Evolutionary conservation across 2,797 vertebrate genomes (phyloP).

Genomic region (Lemur catta): DNA sequence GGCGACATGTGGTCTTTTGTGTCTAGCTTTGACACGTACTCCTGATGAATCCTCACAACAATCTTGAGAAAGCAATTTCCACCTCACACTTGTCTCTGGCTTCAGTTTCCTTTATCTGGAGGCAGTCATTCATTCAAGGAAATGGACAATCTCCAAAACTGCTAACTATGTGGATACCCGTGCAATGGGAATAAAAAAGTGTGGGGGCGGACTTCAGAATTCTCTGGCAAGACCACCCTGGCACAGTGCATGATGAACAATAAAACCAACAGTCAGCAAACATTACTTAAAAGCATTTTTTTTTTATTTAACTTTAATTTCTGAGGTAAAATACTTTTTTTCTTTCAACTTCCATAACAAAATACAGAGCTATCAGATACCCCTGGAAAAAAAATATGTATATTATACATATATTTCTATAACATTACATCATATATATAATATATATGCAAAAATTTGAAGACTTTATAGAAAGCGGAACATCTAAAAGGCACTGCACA

Average conservation of each 20-base stretch:
- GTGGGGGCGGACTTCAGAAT: fast-evolving
- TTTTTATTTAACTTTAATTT: conserved; percentile 85
- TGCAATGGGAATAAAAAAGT: fast-evolving
- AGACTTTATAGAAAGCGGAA: conserved; percentile 86
- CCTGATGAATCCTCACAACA: background rate
- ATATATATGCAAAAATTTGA: conserved; percentile 86
- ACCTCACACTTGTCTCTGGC: background rate
- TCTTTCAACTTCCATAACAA: conserved; percentile 87
- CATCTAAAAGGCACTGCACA: conserved; percentile 87
- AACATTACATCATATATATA: conserved; percentile 88
- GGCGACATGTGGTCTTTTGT: background rate
- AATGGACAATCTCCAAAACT: background rate
- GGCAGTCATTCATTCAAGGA: background rate
- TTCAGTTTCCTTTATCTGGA: background rate
- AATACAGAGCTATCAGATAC: conserved; percentile 88
- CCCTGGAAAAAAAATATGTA: conserved; percentile 89
- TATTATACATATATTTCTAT: conserved; percentile 89
- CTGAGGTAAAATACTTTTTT: conserved; percentile 86
- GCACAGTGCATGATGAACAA: background rate
- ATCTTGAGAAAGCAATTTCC: background rate
- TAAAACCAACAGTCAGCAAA: background rate
- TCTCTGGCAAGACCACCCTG: background rate
- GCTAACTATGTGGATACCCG: fast-evolving
- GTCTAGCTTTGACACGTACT: background rate
- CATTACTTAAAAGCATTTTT: conserved; percentile 81